phyloP scores from a whole-genome alignment of 92 coral and sea anemone species.

The Porites cylindrica region DNA sequence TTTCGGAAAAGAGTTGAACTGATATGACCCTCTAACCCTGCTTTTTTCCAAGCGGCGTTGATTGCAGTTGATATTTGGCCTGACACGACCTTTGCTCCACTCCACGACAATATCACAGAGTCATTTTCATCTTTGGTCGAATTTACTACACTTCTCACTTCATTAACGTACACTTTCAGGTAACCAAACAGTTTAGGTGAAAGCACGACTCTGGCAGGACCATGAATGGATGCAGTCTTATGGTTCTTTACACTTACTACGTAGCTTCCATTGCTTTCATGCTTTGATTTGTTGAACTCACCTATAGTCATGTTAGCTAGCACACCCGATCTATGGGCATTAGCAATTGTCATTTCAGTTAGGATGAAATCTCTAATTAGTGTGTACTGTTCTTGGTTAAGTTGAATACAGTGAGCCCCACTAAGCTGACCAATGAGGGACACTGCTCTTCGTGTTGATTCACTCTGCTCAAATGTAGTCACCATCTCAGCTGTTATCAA shows the following conservation, averaged over 20 bases:
- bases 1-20: slow-evolving; percentile 20
- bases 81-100: slow-evolving; percentile 30
- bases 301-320: slow-evolving; percentile 21
- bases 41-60: slow-evolving; percentile 29
- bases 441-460: slow-evolving; percentile 49
- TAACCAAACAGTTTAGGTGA: slow-evolving; percentile 28
- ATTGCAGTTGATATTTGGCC: slow-evolving; percentile 47
- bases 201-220: slow-evolving; percentile 24
- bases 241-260: neutral
- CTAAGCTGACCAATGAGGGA: slow-evolving; percentile 45
- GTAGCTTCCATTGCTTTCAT: neutral
- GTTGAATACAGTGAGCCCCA: slow-evolving; percentile 17
- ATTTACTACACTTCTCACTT: slow-evolving; percentile 41
- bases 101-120: slow-evolving; percentile 43
- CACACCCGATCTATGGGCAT: neutral
- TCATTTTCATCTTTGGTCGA: neutral
- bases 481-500: slow-evolving; percentile 43
- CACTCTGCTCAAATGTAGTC: slow-evolving; percentile 51
- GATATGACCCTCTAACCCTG: too few relatives aligned
- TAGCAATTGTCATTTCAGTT: too few relatives aligned
- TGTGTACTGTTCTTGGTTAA: too few relatives aligned
- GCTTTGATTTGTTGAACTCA: neutral
- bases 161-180: slow-evolving; percentile 30
- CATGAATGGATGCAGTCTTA: too few relatives aligned
- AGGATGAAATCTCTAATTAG: too few relatives aligned